Evolutionary conservation across 2,888 invertebrate genomes (phyloP).

Genomic region (Scaptomyza polygonia): DNA sequence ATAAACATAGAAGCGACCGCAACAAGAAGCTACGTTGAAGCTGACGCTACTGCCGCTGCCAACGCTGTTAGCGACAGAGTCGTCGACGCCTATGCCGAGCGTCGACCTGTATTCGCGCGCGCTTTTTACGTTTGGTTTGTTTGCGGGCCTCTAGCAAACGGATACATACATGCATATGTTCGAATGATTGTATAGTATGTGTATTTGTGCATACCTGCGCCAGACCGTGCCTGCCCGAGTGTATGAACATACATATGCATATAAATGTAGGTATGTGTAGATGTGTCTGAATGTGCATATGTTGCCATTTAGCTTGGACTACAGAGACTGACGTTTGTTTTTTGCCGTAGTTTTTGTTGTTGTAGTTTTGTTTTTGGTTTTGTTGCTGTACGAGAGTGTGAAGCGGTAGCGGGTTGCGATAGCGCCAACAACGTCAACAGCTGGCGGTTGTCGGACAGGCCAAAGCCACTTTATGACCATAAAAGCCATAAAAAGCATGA

Average conservation of each 20-base stretch:
- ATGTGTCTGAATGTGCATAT: conserved; percentile 55
- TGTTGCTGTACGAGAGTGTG: conserved; percentile 59
- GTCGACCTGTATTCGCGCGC: conserved; percentile 80
- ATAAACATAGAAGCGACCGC: conserved; percentile 62
- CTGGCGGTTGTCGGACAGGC: conserved; percentile 68
- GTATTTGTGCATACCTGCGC: conserved; percentile 53
- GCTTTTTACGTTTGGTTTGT: conserved; percentile 73
- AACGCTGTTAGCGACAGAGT: conserved; percentile 3
- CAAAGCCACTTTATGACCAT: conserved; percentile 74
- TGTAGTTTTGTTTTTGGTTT: conserved; percentile 11
- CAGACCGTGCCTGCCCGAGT: conserved; percentile 25
- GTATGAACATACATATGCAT: not conserved
- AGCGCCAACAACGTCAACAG: conserved; percentile 60
- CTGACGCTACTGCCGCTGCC: conserved; percentile 11
- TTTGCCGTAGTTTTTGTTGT: conserved; percentile 7
- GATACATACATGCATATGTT: not conserved
- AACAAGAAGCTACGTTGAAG: conserved; percentile 48
- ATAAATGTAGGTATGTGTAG: conserved; percentile 8
- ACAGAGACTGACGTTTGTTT: conserved; percentile 52
- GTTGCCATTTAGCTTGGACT: conserved; percentile 64
- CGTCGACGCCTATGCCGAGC: conserved; percentile 63
- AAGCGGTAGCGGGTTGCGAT: conserved; percentile 51
- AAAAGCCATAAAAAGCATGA: conserved; percentile 77
- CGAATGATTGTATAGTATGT: conserved; percentile 2
- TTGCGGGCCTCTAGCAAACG: conserved; percentile 38